These are phyloP conservation scores for Capreolus pygargus DNA, from an alignment of 2,113 vertebrate genomes.

Conservation along the genomic window DNA sequence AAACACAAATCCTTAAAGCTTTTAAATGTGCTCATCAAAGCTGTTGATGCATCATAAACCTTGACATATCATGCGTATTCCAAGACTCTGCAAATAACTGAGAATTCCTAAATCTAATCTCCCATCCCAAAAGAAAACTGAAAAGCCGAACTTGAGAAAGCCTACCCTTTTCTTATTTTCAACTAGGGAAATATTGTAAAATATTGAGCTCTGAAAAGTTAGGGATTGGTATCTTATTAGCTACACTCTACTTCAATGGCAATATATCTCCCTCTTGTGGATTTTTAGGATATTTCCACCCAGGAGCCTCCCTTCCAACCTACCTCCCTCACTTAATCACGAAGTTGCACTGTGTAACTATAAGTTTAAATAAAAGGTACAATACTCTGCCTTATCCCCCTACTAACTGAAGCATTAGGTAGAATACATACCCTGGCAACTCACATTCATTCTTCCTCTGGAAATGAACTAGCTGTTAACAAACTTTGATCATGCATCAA, in stretches of 20 bases:
- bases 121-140: slow-evolving; percentile 10
- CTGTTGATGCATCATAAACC: neutral
- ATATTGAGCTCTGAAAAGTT: neutral
- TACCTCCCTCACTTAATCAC: neutral
- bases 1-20: neutral
- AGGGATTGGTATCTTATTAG: neutral
- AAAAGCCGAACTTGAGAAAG: neutral
- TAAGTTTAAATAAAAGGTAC: neutral
- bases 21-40: neutral
- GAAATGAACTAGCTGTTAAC: slow-evolving; percentile 18
- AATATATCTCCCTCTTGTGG: slow-evolving; percentile 64
- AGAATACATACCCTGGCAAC: neutral
- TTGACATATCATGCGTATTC: neutral
- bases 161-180: neutral
- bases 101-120: neutral
- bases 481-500: slow-evolving; percentile 8
- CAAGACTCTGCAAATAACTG: slow-evolving; percentile 6
- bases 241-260: neutral
- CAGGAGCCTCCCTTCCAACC: neutral
- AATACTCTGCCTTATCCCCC: neutral
- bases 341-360: neutral
- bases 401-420: neutral
- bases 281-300: slow-evolving; percentile 37
- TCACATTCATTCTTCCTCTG: neutral
- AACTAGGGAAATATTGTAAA: neutral